phyloP scores from a whole-genome alignment of 2,888 invertebrate genomes.

The Acanthosoma haemorrhoidale region DNA sequence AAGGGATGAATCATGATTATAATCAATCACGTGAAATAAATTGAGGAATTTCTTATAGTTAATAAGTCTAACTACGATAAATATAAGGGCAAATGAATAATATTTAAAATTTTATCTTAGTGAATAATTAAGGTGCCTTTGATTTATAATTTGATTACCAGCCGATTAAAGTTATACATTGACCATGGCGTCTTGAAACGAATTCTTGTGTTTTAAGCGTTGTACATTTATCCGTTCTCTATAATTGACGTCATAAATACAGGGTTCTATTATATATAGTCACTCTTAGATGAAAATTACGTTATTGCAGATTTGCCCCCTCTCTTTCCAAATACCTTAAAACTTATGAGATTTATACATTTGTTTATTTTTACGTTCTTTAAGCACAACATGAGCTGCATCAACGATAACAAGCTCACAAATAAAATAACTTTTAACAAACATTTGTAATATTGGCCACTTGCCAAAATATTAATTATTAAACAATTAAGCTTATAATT shows the following conservation, averaged over 20 bases:
- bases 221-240: neutral
- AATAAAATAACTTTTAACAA: slow-evolving; percentile 1
- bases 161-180: too few species aligned
- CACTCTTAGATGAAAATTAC: neutral
- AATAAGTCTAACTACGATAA: too few species aligned
- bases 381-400: slow-evolving; percentile 5
- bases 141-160: neutral
- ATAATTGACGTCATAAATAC: slow-evolving; percentile 1
- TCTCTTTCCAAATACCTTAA: neutral
- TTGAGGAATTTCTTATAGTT: too few species aligned
- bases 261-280: neutral
- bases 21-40: neutral
- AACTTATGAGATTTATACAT: slow-evolving; percentile 11
- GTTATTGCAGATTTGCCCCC: neutral
- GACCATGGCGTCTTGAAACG: too few species aligned
- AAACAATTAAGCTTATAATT: too few species aligned
- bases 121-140: neutral
- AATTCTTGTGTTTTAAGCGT: neutral
- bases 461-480: too few species aligned
- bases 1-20: neutral
- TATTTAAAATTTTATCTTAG: neutral
- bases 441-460: too few species aligned
- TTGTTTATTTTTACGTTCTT: neutral
- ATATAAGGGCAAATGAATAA: too few species aligned
- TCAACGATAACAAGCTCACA: slow-evolving; percentile 1